Evolutionary conservation across 2,113 vertebrate genomes (phyloP).

Genomic region (Sialia sialis): DNA sequence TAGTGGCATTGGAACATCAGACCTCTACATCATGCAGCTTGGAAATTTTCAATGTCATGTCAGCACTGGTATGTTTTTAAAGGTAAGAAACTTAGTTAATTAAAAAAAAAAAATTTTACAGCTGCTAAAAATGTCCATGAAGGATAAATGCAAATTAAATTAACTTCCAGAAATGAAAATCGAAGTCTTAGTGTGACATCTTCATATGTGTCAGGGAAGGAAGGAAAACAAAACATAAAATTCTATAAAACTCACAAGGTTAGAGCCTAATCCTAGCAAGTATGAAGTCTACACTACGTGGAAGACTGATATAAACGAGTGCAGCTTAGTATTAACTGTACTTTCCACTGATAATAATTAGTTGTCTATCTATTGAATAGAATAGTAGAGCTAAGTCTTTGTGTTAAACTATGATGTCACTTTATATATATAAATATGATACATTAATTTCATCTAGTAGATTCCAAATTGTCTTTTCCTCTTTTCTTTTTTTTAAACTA

Average conservation of each 20-base stretch:
- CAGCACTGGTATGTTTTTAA: not conserved
- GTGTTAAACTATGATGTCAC: not conserved
- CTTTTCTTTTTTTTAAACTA: not conserved
- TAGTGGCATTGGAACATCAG: not conserved
- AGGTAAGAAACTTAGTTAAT: not conserved
- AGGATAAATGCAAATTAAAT: not conserved
- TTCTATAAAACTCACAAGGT: not conserved
- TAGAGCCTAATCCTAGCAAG: not conserved
- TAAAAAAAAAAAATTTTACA: not conserved
- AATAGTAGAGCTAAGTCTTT: not conserved
- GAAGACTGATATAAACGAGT: not conserved
- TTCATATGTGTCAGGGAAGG: accelerated
- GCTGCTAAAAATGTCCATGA: not conserved
- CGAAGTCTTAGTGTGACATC: not conserved
- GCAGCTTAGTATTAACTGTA: not conserved
- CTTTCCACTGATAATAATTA: not conserved
- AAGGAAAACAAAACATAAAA: not conserved
- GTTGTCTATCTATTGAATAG: not conserved
- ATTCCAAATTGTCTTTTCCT: not conserved
- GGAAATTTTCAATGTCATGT: not conserved
- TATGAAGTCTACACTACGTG: not conserved
- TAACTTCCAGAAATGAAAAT: not conserved
- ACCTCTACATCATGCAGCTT: not conserved
- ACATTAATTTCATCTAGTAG: not conserved
- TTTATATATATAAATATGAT: not conserved